A percentile compares a stretch with the other conserved stretches of the same genome.
Conservation (phyloP, 2,113 vertebrate genomes). For the Oreotrochilus melanogaster region DNA sequence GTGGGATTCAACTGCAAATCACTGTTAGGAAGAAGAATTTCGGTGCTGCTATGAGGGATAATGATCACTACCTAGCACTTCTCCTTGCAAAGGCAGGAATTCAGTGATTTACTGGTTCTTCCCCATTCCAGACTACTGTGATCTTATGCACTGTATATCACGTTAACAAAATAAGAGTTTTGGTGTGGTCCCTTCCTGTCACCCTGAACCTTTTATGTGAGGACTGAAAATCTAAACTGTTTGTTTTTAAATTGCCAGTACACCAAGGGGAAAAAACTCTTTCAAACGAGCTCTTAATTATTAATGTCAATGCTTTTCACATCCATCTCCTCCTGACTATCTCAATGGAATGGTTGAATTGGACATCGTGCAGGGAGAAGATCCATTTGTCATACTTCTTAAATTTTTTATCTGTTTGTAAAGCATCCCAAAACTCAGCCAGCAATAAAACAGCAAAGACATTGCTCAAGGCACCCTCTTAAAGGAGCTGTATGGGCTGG, state of each 20-base stretch:
- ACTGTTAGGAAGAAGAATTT: background rate
- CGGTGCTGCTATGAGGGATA: background rate
- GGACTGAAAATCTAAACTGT: background rate
- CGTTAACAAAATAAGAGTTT: background rate
- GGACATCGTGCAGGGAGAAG: slow-evolving; percentile 20
- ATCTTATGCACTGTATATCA: background rate
- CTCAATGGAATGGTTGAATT: slow-evolving; percentile 56
- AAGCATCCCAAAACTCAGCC: slow-evolving; percentile 35
- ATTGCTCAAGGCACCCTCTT: background rate
- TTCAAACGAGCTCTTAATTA: slow-evolving; percentile 55
- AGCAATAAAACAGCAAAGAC: slow-evolving; percentile 35
- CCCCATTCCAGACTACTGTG: background rate
- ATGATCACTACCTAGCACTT: background rate
- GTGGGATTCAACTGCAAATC: slow-evolving; percentile 11
- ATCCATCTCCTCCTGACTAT: slow-evolving; percentile 56
- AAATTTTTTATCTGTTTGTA: slow-evolving; percentile 60
- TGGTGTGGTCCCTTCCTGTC: background rate
- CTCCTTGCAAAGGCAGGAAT: background rate
- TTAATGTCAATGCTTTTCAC: slow-evolving; percentile 48
- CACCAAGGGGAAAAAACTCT: background rate
- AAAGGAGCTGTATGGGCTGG: background rate
- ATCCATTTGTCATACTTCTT: slow-evolving; percentile 68
- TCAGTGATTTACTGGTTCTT: background rate
- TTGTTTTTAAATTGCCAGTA: background rate
- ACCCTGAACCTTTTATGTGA: background rate